Conservation (phyloP, 2,113 vertebrate species). For the Bubo blakistoni region DNA sequence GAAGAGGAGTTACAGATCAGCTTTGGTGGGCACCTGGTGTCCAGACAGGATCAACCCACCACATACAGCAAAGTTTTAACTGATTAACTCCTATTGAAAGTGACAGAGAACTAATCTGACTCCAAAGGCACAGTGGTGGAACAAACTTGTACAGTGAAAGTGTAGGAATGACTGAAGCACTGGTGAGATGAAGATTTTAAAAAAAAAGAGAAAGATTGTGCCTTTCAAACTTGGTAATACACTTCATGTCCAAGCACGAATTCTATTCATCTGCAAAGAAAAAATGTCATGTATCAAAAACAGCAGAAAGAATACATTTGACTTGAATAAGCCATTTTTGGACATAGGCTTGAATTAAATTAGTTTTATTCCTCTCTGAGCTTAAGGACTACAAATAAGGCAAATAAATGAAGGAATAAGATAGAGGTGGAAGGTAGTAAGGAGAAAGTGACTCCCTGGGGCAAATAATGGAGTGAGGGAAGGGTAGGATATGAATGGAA, state of each 20-base stretch:
- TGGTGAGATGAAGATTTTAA: neutral
- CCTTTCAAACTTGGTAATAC: neutral
- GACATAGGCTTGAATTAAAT: neutral
- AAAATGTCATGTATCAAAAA: neutral
- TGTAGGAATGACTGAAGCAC: neutral
- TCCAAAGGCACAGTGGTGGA: neutral
- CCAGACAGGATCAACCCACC: neutral
- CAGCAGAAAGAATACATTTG: neutral
- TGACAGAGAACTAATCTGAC: neutral
- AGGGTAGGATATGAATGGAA: neutral
- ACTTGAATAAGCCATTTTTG: neutral
- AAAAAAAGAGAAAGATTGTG: neutral
- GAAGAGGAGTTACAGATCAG: neutral
- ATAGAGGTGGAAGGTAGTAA: neutral
- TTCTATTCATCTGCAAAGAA: neutral
- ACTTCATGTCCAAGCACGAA: neutral
- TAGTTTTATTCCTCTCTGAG: neutral
- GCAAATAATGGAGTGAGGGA: neutral
- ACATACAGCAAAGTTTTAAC: neutral
- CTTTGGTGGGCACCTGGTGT: neutral
- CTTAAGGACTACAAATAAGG: neutral
- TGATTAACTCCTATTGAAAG: neutral
- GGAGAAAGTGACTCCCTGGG: neutral
- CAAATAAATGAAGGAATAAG: neutral
- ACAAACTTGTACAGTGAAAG: neutral